Evolutionary conservation across 2,888 invertebrate species (phyloP), one percentile per base, ranked within the genome.

Genomic region (Melolontha melolontha): DNA sequence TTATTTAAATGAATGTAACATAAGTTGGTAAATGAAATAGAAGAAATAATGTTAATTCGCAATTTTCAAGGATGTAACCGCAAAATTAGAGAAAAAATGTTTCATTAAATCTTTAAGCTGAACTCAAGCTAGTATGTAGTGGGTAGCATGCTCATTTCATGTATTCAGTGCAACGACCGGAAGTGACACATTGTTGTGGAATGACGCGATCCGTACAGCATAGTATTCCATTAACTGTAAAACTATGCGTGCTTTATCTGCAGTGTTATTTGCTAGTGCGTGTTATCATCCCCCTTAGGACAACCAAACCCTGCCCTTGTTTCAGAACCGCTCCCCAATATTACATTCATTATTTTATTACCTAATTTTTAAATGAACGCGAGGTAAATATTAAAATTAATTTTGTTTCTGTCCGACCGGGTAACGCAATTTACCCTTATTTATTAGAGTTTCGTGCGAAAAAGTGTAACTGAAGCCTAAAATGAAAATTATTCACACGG

Each of bases 171-270:
- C 78, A 78, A 75, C 75, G 74, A 72, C 76, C 78, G 78, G 77
- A 77, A 78, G 75, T 77, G 75, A 77, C 77, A 77, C 75, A 77
- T 77, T 76, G 74, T 74, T 73, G 74, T 74, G 69, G 69, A 66
- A 67, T 70, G 71, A 74, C 72, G 70, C 71, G 71, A 71, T 72
- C 69, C 70, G 51, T 70, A 72, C 12, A 57, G 75, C 73, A 75
- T 75, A 75, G 75, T 75, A 72, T 73, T 72, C 76, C 76, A 77
- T 76, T 77, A 77, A 74, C 76, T 72, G 75, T 75, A 74, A 75
- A 79, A 79, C 77, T 79, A 79, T 80, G 80, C 79, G 80, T 80
- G 79, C 75, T 77, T 75, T 76, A 80, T 79, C 76, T 79, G 77
- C 78, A 78, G 73, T 76, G 76, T 74, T 77, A 79, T 77, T 77